phyloP scores from a whole-genome alignment of 2,888 invertebrate species.

The Nemotelus pantherinus region DNA sequence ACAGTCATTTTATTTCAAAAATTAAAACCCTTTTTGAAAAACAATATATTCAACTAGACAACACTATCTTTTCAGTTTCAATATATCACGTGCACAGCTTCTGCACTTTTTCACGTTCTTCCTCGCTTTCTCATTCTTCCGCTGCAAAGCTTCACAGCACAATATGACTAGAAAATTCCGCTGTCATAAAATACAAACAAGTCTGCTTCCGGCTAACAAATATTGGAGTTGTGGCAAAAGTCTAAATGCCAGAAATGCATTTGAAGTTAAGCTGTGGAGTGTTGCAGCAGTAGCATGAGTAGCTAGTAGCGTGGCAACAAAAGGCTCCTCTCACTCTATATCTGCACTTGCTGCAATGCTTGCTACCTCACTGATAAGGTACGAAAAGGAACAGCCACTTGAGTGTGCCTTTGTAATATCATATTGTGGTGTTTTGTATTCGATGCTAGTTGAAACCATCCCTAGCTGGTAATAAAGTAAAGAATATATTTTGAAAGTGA shows the following conservation, averaged over 20 bases:
- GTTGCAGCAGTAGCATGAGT: conserved; percentile 12
- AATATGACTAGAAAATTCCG: conserved; percentile 32
- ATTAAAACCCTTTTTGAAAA: no score
- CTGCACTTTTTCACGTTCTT: neutral
- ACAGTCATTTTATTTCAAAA: no score
- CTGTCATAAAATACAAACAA: conserved; percentile 35
- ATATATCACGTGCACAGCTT: neutral
- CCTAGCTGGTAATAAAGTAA: no score
- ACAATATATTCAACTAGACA: neutral
- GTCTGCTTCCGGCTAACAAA: conserved; percentile 40
- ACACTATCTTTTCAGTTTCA: neutral
- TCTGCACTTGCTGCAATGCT: neutral
- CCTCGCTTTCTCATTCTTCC: neutral
- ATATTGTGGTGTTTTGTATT: neutral
- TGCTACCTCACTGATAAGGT: neutral
- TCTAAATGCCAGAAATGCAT: conserved; percentile 31
- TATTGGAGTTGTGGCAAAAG: conserved; percentile 39
- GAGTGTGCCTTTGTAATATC: conserved; percentile 2
- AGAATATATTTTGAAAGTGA: no score
- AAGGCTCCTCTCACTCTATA: neutral
- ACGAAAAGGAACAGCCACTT: neutral
- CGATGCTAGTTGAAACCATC: no score
- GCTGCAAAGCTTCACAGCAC: neutral
- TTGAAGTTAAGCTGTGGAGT: conserved; percentile 24
- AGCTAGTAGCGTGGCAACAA: no score